A percentile compares a stretch with the other conserved stretches of the same genome.
phyloP scores from a whole-genome alignment of 35 echinoderm and acorn worm species.

The Ophioderma brevispina region DNA sequence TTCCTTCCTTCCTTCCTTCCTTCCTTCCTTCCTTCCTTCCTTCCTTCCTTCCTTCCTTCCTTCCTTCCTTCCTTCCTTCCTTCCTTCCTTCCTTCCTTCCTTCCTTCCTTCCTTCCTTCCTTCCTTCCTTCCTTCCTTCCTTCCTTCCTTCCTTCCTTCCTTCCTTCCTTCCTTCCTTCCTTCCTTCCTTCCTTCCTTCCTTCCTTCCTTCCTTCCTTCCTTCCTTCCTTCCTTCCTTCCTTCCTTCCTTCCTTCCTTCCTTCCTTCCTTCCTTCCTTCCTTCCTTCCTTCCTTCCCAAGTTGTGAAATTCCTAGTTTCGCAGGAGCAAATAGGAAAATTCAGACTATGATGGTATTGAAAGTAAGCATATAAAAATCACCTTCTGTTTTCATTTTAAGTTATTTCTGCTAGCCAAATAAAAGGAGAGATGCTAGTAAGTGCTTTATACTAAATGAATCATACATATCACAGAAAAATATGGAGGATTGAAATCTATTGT shows the following conservation, averaged over 20 bases:
- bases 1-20: slow-evolving; percentile 29
- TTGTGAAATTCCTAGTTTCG: too few relatives aligned
- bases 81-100: slow-evolving; percentile 29
- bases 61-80: slow-evolving; percentile 29
- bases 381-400: too few relatives aligned
- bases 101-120: slow-evolving; percentile 29
- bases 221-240: slow-evolving; percentile 33
- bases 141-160: slow-evolving; percentile 29
- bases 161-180: slow-evolving; percentile 29
- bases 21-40: slow-evolving; percentile 29
- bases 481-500: too few relatives aligned
- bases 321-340: too few relatives aligned
- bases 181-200: slow-evolving; percentile 29
- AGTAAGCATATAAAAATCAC: too few relatives aligned
- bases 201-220: slow-evolving; percentile 32
- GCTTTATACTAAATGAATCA: too few relatives aligned
- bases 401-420: too few relatives aligned
- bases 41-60: slow-evolving; percentile 29
- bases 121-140: slow-evolving; percentile 29
- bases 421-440: too few relatives aligned
- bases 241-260: slow-evolving; percentile 40
- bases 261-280: slow-evolving; percentile 44
- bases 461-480: too few relatives aligned
- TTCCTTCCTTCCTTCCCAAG: slow-evolving; percentile 44
- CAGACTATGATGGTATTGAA: too few relatives aligned